Conservation (phyloP, 2,797 vertebrate genomes). For the Staurois parvus region DNA sequence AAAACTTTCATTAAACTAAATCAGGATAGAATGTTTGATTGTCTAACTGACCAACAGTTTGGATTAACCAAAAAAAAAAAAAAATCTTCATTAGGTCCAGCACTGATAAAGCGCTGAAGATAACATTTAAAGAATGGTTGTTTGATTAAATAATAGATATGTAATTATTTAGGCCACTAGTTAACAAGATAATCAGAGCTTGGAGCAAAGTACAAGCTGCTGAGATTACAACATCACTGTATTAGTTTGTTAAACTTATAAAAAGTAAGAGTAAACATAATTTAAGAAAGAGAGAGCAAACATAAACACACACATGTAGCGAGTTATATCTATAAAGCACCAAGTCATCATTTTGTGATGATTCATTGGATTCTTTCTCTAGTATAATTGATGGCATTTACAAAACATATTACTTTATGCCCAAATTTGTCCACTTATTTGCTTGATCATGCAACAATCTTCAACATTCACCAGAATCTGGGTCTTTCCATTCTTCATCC, state of each 20-base stretch:
- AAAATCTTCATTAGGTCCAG: conserved; percentile 16
- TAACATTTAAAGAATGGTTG: background rate
- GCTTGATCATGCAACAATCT: no score
- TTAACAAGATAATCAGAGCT: background rate
- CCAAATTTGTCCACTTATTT: no score
- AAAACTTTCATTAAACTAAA: background rate
- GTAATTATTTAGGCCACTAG: conserved; percentile 4
- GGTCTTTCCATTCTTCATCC: background rate
- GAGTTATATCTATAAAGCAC: no score
- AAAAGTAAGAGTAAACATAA: no score
- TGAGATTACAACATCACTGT: background rate
- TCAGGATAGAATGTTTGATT: background rate
- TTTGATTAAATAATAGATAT: background rate
- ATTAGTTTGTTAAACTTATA: background rate
- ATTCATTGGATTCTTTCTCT: no score
- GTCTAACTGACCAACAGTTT: background rate
- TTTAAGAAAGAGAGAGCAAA: no score
- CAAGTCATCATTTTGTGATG: no score
- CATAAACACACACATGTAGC: no score
- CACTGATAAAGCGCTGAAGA: background rate
- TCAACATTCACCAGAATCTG: no score
- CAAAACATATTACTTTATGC: no score
- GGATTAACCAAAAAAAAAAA: conserved; percentile 1
- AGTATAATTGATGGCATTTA: no score
- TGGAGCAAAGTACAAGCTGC: conserved; percentile 6